Conservation (phyloP, 2,113 vertebrate species). For the Galemys pyrenaicus region DNA sequence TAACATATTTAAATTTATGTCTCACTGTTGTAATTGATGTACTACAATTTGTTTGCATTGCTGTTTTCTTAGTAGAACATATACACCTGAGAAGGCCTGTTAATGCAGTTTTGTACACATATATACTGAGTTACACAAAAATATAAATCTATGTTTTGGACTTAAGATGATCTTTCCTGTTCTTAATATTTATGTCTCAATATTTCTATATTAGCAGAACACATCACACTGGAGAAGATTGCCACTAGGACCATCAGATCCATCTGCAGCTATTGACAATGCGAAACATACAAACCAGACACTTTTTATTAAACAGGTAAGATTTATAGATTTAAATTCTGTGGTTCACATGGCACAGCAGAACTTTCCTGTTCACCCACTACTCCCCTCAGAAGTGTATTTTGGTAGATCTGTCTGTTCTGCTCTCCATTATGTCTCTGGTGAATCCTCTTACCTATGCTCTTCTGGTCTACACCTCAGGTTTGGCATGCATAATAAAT, state of each 20-base stretch:
- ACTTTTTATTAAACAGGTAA: background rate
- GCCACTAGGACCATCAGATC: background rate
- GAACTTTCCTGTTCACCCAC: no score
- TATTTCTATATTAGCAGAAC: background rate
- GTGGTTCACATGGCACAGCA: no score
- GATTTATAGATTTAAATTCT: background rate
- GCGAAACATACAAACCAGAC: background rate
- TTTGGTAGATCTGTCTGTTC: no score
- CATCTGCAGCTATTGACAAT: background rate
- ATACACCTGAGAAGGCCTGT: background rate
- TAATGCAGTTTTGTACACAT: background rate
- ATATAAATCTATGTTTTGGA: background rate
- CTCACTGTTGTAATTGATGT: background rate
- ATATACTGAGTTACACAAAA: background rate
- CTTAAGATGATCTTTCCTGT: background rate
- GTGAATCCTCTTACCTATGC: no score
- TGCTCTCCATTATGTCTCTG: no score
- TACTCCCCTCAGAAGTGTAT: no score
- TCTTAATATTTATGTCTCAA: background rate
- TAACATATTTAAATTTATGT: background rate
- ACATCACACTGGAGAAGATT: background rate
- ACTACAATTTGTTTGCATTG: background rate
- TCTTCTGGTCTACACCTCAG: no score
- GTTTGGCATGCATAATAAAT: no score
- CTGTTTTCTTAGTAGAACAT: background rate